Percentiles rank a stretch among this genome's conserved stretches.
These are phyloP conservation scores for Lepus townsendii DNA, from an alignment of 2,797 vertebrate genomes.

Conservation along the genomic window DNA sequence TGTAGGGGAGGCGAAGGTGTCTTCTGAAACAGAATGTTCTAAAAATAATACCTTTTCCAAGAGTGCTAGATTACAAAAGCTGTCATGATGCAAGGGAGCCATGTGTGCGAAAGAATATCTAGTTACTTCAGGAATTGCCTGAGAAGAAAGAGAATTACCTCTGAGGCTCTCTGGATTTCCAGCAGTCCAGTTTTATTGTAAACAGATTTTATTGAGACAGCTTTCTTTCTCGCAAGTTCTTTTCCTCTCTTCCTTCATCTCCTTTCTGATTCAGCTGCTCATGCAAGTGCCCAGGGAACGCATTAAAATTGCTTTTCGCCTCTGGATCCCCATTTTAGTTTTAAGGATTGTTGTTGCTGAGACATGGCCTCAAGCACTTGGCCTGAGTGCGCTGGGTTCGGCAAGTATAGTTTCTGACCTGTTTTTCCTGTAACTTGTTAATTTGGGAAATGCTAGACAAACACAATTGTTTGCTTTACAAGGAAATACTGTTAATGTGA, in stretches of 20 bases:
- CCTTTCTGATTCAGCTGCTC: conserved; percentile 86
- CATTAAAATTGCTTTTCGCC: conserved; percentile 96
- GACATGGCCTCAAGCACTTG: conserved; percentile 87
- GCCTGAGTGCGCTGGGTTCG: conserved; percentile 87
- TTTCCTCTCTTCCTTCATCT: conserved; percentile 77
- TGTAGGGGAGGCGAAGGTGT: conserved; percentile 78
- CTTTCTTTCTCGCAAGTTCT: conserved; percentile 82
- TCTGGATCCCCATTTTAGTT: conserved; percentile 98
- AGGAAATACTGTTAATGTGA: conserved; percentile 63
- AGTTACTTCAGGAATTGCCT: conserved; percentile 79
- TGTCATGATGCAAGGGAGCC: conserved; percentile 81
- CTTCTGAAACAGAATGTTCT: conserved; percentile 86
- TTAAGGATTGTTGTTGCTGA: conserved; percentile 96
- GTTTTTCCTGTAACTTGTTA: conserved; percentile 72
- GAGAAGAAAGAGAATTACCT: conserved; percentile 80
- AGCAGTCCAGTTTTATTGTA: conserved; percentile 72
- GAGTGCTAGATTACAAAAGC: conserved; percentile 85
- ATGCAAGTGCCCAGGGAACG: conserved; percentile 95
- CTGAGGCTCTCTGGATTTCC: conserved; percentile 77
- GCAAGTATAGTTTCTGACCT: conserved; percentile 90
- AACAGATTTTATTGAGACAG: conserved; percentile 81
- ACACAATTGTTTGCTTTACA: conserved; percentile 54
- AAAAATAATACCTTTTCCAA: conserved; percentile 89
- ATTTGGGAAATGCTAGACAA: conserved; percentile 74
- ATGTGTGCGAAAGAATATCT: conserved; percentile 66